Base-by-base conservation (phyloP, 2,888 invertebrate species). In the Acleris emargana region DNA sequence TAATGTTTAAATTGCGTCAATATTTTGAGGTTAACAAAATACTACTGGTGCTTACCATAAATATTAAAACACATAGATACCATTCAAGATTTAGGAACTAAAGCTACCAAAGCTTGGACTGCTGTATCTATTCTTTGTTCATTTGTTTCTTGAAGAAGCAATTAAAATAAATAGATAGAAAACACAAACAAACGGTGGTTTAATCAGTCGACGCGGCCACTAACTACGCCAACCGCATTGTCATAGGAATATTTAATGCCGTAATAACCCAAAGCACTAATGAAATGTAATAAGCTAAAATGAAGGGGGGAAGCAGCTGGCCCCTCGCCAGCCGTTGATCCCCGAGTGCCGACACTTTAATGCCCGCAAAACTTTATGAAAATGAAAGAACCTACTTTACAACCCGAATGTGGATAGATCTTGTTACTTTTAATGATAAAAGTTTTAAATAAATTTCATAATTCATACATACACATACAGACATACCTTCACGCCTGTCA, bases 301-400 rank as follows among this genome's bases (percentile, higher is more conserved):
- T 76, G 79, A 80, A 80, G 79, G 80, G 75, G 76, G 75, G 81
- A 79, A 80, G 69, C 79, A 75, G 75, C 80, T 86, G 86, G 86
- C 83, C 67, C 49, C 63, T 67, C 68, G 78, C 86, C 86, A 84
- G 84, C 81, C 78, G 80, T 76, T 68, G 72, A 71, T 71, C 70
- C 75, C 73, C 75, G 76, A 80, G 78, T 79, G 78, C 77, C 76
- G 81, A 81, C 83, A 83, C 81, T 86, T 83, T 85, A 81, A 69
- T 84, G 80, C 77, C 81, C 80, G 74, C 82, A 78, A 83, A 82
- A 84, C 82, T 84, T 86, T 85, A 86, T 86, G 84, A 84, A 86
- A 84, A 84, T 82, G 79, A 78, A 86, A 82, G 79, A 81, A 72
- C 71, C 64, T 58, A 68, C 67, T 72, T 73, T 73, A 71, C 73